Conservation (phyloP, 2,797 vertebrate species). For the Gallinago solitaria region DNA sequence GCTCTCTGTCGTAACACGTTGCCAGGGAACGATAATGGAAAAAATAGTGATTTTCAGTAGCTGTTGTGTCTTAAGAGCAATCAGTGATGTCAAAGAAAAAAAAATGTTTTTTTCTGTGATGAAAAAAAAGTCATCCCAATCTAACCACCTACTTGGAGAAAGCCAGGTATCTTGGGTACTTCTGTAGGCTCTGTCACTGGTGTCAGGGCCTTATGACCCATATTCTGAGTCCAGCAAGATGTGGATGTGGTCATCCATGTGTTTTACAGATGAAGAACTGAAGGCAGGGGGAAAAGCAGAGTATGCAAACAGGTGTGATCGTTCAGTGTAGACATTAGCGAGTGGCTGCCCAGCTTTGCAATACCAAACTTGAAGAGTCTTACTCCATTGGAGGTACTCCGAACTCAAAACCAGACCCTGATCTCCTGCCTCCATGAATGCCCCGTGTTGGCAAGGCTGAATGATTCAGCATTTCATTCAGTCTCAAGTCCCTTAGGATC, state of each 20-base stretch:
- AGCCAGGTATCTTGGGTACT: neutral
- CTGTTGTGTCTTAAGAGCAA: neutral
- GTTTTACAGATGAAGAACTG: neutral
- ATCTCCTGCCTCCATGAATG: neutral
- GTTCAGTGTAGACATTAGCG: rapidly evolving
- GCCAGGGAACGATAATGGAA: neutral
- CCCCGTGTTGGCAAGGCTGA: neutral
- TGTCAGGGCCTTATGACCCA: neutral
- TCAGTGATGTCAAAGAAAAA: neutral
- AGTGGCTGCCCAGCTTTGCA: neutral
- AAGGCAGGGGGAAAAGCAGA: neutral
- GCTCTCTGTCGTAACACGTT: neutral
- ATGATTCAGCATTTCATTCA: neutral
- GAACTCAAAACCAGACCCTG: neutral
- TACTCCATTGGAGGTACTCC: neutral
- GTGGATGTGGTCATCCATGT: neutral
- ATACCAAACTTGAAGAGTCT: neutral
- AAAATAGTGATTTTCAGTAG: neutral
- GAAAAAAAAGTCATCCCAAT: neutral
- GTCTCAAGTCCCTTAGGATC: neutral
- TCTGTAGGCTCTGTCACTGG: neutral
- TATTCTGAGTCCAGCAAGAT: neutral
- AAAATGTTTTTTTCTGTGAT: neutral
- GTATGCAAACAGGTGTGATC: neutral
- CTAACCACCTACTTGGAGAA: neutral